Conservation (phyloP, 2,113 vertebrate genomes). For the Anguilla rostrata region DNA sequence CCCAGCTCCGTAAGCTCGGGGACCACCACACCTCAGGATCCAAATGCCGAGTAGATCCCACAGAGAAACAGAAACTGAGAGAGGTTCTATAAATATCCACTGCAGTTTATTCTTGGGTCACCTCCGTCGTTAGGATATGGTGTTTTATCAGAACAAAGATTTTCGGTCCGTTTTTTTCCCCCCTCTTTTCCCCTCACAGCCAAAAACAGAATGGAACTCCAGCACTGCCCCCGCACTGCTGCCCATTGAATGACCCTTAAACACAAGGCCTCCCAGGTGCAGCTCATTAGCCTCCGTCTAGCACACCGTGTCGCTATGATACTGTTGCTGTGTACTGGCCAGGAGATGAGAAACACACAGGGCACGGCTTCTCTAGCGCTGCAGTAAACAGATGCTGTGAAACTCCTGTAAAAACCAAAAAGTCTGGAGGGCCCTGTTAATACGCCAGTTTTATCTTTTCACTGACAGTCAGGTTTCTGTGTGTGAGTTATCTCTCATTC, state of each 20-base stretch:
- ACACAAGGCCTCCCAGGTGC: neutral
- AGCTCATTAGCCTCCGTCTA: neutral
- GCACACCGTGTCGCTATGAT: neutral
- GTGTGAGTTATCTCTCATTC: neutral
- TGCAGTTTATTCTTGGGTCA: neutral
- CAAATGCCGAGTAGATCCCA: neutral
- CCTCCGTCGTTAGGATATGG: neutral
- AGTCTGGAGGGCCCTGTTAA: too few relatives aligned
- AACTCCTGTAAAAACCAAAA: neutral
- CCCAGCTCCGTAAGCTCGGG: neutral
- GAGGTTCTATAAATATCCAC: constrained; percentile 8
- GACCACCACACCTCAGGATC: constrained; percentile 4
- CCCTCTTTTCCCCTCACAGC: too few relatives aligned
- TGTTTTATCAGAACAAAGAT: neutral
- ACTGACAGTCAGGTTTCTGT: neutral
- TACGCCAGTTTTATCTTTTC: neutral
- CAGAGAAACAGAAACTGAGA: constrained; percentile 6
- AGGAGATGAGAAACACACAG: neutral
- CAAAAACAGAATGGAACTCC: neutral
- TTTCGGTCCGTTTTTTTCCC: neutral
- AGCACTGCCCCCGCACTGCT: neutral
- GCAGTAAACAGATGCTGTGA: neutral
- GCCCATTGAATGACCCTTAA: neutral
- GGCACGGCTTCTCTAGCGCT: neutral
- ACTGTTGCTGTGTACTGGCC: neutral